A percentile compares a stretch with the other conserved stretches of the same genome.
phyloP scores from a whole-genome alignment of 1,140 invertebrate genomes.

The Drepana arcuata region DNA sequence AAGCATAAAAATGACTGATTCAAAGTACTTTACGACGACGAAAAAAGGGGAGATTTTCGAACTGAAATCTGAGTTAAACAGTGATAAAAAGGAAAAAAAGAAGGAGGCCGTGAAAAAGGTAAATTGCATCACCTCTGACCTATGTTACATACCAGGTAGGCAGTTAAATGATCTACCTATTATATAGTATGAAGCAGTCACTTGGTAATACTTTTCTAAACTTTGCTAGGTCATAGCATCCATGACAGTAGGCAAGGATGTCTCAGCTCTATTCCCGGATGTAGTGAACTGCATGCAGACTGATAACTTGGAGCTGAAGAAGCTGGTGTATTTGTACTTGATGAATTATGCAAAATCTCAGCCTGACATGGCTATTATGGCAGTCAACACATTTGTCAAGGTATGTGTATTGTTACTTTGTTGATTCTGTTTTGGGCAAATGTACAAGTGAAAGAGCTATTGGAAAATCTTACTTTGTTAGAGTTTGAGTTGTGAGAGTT shows the following conservation, averaged over 20 bases:
- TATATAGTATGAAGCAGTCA: too few species aligned
- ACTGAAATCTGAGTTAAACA: constrained; percentile 98
- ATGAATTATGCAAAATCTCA: constrained; percentile 99
- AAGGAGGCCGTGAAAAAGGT: constrained; percentile 99
- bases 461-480: too few species aligned
- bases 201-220: too few species aligned
- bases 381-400: constrained; percentile 99
- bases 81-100: constrained; percentile 99
- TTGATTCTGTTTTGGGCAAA: neutral
- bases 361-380: constrained; percentile 99
- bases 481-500: too few species aligned
- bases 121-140: too few species aligned
- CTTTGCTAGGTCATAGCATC: constrained; percentile 98
- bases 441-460: neutral
- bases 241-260: constrained; percentile 99
- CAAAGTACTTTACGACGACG: constrained; percentile 99
- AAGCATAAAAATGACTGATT: constrained; percentile 92
- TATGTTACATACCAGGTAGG: too few species aligned
- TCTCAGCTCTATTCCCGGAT: constrained; percentile 97
- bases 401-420: constrained; percentile 64
- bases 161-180: too few species aligned
- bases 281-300: constrained; percentile 99
- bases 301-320: constrained; percentile 99
- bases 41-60: constrained; percentile 99
- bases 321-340: constrained; percentile 98